phyloP scores from a whole-genome alignment of 2,113 vertebrate genomes.

The Carassius gibelio region DNA sequence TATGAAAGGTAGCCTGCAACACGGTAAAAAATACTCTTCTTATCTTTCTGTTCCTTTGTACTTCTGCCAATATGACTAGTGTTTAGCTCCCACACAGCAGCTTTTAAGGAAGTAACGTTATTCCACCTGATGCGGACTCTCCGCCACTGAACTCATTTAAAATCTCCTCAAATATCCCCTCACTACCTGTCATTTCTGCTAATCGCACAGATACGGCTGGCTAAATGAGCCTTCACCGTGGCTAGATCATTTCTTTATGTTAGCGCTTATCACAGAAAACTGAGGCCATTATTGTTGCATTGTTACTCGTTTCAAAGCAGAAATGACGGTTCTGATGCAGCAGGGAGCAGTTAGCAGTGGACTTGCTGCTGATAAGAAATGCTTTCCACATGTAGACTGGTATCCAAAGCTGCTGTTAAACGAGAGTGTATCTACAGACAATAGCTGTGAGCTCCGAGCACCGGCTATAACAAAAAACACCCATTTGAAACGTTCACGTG shows the following conservation, averaged over 20 bases:
- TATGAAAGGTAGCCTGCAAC: neutral
- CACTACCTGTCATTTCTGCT: conserved; percentile 52
- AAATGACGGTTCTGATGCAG: conserved; percentile 53
- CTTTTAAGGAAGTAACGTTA: conserved; percentile 49
- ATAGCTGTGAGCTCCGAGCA: conserved; percentile 2
- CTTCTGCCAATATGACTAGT: conserved; percentile 38
- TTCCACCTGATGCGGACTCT: conserved; percentile 49
- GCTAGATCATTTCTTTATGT: conserved; percentile 63
- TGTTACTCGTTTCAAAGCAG: conserved; percentile 52
- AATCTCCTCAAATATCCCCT: conserved; percentile 51
- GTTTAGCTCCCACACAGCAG: conserved; percentile 47
- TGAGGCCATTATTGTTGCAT: conserved; percentile 53
- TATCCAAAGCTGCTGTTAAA: conserved; percentile 46
- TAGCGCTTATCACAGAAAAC: conserved; percentile 69
- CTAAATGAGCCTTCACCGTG: conserved; percentile 38
- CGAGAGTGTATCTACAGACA: conserved; percentile 28
- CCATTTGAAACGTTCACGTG: neutral
- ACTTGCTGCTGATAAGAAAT: conserved; percentile 70
- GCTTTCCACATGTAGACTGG: conserved; percentile 71
- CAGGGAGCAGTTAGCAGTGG: conserved; percentile 69
- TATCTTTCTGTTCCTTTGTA: conserved; percentile 38
- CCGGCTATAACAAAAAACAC: neutral
- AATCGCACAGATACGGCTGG: conserved; percentile 56
- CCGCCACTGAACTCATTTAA: conserved; percentile 36
- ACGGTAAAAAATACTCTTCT: conserved; percentile 44